phyloP scores from a whole-genome alignment of 2,113 vertebrate species.

The Notarius quadriscutis region DNA sequence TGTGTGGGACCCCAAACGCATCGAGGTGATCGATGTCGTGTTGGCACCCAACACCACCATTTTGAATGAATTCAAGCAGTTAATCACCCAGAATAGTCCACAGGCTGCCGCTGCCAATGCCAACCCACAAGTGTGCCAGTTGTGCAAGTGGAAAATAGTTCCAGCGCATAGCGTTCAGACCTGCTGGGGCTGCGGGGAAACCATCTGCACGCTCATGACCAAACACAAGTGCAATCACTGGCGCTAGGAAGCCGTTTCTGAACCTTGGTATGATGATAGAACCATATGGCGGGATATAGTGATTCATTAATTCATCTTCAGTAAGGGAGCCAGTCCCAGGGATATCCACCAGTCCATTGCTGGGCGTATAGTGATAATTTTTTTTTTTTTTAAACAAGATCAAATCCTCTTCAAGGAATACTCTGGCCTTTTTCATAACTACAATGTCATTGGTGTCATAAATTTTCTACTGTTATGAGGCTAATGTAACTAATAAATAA shows the following conservation, averaged over 20 bases:
- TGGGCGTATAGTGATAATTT: background rate
- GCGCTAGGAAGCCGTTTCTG: background rate
- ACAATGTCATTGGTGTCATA: background rate
- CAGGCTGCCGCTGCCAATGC: background rate
- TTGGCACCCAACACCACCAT: constrained; percentile 49
- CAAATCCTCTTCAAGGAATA: background rate
- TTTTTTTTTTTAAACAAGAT: background rate
- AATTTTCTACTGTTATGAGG: background rate
- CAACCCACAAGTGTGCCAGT: constrained; percentile 44
- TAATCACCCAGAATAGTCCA: constrained; percentile 37
- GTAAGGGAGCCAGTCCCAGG: background rate
- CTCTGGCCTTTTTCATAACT: background rate
- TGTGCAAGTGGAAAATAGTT: constrained; percentile 59
- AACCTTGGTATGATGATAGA: background rate
- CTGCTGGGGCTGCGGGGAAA: constrained; percentile 69
- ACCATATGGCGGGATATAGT: background rate
- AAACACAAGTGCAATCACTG: constrained; percentile 51
- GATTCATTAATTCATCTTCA: background rate
- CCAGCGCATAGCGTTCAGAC: constrained; percentile 52
- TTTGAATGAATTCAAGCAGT: constrained; percentile 54
- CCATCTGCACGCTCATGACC: constrained; percentile 63
- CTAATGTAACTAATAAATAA: background rate
- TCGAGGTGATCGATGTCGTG: constrained; percentile 59
- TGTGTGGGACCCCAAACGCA: constrained; percentile 67
- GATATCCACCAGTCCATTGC: no score